Evolutionary conservation across 2,888 invertebrate genomes (phyloP), one percentile per base, ranked within the genome.

Genomic region (Trachelus troglodyta): DNA sequence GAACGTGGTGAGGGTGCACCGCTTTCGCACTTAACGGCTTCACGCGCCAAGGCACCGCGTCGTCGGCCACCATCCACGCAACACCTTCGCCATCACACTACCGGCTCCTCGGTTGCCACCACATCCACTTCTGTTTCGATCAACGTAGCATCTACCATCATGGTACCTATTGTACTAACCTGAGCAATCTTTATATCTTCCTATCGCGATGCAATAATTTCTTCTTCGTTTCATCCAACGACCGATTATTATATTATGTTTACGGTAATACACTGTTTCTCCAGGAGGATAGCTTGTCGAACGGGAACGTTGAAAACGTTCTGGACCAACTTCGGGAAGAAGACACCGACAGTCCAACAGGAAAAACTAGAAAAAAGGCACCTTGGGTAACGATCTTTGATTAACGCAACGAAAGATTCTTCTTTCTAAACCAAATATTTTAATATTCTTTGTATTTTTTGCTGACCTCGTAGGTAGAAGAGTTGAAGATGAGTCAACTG

Each of bases 11-110:
- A 91, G 79, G 91, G 91, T 56, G 92, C 91, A 74, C 92, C 92
- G 84, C 88, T 93, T 73, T 92, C 91, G 71, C 93, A 93, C 83
- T 89, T 92, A 40, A 93, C 93, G 71, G 93, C 93, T 33, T 92
- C 91, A 31, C 90, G 95, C 83, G 94, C 94, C 23, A 94, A 94
- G 92, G 94, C 94, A 81, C 95, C 95, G 68, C 92, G 95, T 80
- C 92, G 95, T 85, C 75, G 78, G 69, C 94, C 94, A n/a, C 95
- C 95, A 3, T 94, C 95, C 40, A 92, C 93, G 34, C 90, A 91
- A 78, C 90, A 88, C 82, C 82, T 89, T 74, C 87, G 89, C 75
- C 86, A 87, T 76, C 87, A 87, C 30, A 84, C 85, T 40, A 79
- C 76, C 34, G 83, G 81, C 56, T 79, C 80, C 15, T 81, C 83